Base-by-base conservation (phyloP, 2,888 invertebrate genomes). In the Meiosimyza platycephala region DNA sequence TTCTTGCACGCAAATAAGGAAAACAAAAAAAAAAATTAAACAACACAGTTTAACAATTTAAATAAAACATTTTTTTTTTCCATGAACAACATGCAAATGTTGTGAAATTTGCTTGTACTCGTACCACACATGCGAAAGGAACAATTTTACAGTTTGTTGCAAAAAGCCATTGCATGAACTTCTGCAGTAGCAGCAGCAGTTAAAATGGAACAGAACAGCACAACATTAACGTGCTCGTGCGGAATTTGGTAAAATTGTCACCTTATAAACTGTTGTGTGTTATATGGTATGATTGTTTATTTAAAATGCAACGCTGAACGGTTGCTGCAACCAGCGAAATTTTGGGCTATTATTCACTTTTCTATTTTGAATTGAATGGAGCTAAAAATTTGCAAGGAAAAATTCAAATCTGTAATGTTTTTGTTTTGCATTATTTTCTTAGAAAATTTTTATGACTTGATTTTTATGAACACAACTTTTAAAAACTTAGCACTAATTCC, bases 171-270 rank as follows among this genome's bases (percentile, higher is more conserved):
- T 1, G 16, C 57, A 13, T 22, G 22, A 55, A 9, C 55, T 18
- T 3, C 55, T 57, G 57, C 47, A 59, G 22, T 9, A 9, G 28
- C 40, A 22, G 18, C 18, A 59, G 22, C 3, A 59, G 22, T 1
- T 28, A 59, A 6, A 13, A 59, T 4, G 3, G 28, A 28, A 28
- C 28, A 28, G 28, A 1, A 59, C 6, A 59, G 15, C 1, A 28
- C 59, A 59, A 12, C 28, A 59, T 18, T 62, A 48, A 59, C 40
- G 51, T 40, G 50, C 11, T 65, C 52, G 51, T 55, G 12, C 62
- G 73, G 66, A 71, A 71, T 71, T 66, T 28, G 33, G 47, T 48
- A n/a, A 64, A 71, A 74, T 60, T 74, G 73, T 67, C 73, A 71
- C 71, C 73, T 67, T 63, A 62, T 67, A 71, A 71, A 74, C 40